Evolutionary conservation across 2,113 vertebrate species (phyloP), one percentile per base, ranked within the genome.

Genomic region (Cryptotis parvus): DNA sequence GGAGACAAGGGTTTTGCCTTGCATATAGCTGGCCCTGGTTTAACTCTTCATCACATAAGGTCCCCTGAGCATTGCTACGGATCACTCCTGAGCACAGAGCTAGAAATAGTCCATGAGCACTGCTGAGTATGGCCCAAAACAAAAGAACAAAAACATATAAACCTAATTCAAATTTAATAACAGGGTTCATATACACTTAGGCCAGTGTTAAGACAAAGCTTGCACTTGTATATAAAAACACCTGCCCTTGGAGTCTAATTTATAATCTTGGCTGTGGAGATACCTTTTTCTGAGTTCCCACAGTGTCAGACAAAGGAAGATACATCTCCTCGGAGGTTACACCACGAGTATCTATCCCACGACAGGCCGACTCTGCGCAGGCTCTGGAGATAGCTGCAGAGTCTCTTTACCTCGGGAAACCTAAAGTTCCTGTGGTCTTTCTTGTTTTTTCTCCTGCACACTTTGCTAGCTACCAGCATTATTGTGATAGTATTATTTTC

Each of bases 401-500:
- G 9, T 70, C 31, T 16, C 31, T 82, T 76, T 58, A 78, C 43
- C 11, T 92, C n/a, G 15, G 73, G 29, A 69, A 84, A 61, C 15
- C 55, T 94, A 58, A 78, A 68, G 84, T 92, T 76, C 45, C 61
- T 87, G 9, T 92, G 45, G 55, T 91, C 45, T 89, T 61, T 74
- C 81, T 11, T 86, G 63, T 69, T 69, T 93, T 90, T 92, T 55
- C 8, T 89, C 22, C 81, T 82, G 22, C 29, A 70, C 29, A 75
- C 33, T 84, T 70, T 26, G 55, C 55, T 58, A 87, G 0, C 52
- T 96, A 73, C 39, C 88, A 88, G 14, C 93, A 68, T 43, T 91
- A 86, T 89, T 92, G 26, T 86, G 92, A 49, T 9, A 73, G 37
- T 91, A 92, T 45, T 73, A 92, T 93, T 94, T 29, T 94, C 3